Conservation (phyloP, 2,797 vertebrate species). For the Sebastes dallii region DNA sequence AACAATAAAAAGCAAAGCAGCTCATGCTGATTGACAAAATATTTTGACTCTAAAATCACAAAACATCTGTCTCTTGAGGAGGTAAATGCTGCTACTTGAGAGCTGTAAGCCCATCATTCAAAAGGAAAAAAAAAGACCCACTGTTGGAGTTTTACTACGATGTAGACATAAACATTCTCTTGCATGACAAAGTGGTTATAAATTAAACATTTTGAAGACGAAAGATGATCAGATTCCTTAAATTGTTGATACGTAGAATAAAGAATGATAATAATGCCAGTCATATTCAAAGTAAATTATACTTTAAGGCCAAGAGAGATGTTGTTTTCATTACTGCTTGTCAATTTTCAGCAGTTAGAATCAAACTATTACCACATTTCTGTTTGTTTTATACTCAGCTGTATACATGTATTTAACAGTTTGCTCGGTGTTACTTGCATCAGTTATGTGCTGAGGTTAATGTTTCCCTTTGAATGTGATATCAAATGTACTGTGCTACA, state of each 20-base stretch:
- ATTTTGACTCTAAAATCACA: constrained; percentile 32
- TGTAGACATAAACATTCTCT: neutral
- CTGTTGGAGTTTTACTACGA: neutral
- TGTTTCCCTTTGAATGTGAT: neutral
- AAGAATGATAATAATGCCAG: too few species aligned
- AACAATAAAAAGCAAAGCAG: constrained; percentile 34
- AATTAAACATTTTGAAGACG: neutral
- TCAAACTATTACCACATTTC: neutral
- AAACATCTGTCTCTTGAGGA: constrained; percentile 17
- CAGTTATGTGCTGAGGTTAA: neutral
- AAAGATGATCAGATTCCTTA: too few species aligned
- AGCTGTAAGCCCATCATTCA: neutral
- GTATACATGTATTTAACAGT: neutral
- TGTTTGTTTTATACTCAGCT: neutral
- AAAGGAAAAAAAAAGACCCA: neutral
- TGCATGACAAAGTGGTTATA: neutral
- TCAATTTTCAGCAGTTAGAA: too few species aligned
- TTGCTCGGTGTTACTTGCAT: neutral
- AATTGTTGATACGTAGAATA: too few species aligned
- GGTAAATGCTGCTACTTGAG: neutral
- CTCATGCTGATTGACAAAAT: constrained; percentile 20
- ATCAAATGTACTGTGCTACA: neutral
- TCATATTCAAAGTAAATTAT: too few species aligned
- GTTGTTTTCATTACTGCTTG: too few species aligned
- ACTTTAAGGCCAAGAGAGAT: too few species aligned